Percentiles rank a stretch among this genome's conserved stretches.
phyloP scores from a whole-genome alignment of 2,888 invertebrate genomes.

The Sphaerophoria taeniata region DNA sequence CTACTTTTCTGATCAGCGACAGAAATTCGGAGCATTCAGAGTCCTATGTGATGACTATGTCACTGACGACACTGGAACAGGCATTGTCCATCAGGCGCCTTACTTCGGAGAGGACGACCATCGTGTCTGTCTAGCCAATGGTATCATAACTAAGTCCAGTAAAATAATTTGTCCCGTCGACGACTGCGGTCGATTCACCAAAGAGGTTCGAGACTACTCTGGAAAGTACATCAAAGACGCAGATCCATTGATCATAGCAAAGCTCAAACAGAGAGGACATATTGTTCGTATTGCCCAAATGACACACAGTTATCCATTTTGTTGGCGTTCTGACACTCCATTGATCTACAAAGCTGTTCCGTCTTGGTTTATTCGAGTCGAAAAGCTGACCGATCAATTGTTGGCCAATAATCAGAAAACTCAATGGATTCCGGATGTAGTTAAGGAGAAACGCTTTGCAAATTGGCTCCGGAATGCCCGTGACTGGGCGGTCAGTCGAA shows the following conservation, averaged over 20 bases:
- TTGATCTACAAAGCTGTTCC: slow-evolving; percentile 98
- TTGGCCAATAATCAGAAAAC: slow-evolving; percentile 90
- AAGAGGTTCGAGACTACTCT: slow-evolving; percentile 91
- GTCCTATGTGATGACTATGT: slow-evolving; percentile 95
- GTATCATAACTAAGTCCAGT: slow-evolving; percentile 92
- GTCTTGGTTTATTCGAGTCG: slow-evolving; percentile 97
- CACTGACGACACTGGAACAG: slow-evolving; percentile 96
- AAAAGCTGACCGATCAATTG: slow-evolving; percentile 91
- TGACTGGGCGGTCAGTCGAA: slow-evolving; percentile 98
- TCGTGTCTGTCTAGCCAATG: slow-evolving; percentile 88
- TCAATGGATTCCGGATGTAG: slow-evolving; percentile 97
- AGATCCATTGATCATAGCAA: slow-evolving; percentile 94
- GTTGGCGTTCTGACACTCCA: slow-evolving; percentile 98
- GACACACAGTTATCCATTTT: slow-evolving; percentile 95
- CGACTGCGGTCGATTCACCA: slow-evolving; percentile 91
- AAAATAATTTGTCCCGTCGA: slow-evolving; percentile 96
- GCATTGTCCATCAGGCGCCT: slow-evolving; percentile 97
- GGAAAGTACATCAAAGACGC: slow-evolving; percentile 97
- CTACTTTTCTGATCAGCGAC: slow-evolving; percentile 87
- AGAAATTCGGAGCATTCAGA: slow-evolving; percentile 91
- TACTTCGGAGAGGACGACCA: slow-evolving; percentile 99
- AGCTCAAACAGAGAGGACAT: slow-evolving; percentile 88
- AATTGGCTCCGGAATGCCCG: slow-evolving; percentile 98
- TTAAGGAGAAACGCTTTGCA: slow-evolving; percentile 95
- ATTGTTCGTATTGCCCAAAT: slow-evolving; percentile 85